These are phyloP conservation scores for Eurosta solidaginis DNA, from an alignment of 1,140 invertebrate species.

Conservation along the genomic window DNA sequence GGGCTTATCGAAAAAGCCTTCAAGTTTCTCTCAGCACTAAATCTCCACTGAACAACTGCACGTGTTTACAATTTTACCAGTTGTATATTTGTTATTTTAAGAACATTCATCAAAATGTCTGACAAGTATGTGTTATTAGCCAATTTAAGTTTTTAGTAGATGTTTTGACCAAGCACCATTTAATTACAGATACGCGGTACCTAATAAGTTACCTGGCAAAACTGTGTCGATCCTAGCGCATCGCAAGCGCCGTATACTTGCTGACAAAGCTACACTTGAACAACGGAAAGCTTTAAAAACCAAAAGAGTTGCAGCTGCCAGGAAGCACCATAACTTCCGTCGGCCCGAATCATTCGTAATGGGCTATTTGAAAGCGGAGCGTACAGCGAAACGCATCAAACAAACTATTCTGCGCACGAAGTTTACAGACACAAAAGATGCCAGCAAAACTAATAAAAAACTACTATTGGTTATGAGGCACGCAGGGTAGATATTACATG, in stretches of 20 bases:
- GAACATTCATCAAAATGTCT: slow-evolving; percentile 40
- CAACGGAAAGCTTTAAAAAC: slow-evolving; percentile 47
- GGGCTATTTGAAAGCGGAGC: slow-evolving; percentile 53
- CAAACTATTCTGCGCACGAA: slow-evolving; percentile 49
- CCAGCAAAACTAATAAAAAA: slow-evolving; percentile 45
- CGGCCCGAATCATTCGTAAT: slow-evolving; percentile 58
- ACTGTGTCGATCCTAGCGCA: slow-evolving; percentile 55
- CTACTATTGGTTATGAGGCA: slow-evolving; percentile 55
- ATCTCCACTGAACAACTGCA: background rate
- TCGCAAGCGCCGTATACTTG: slow-evolving; percentile 52
- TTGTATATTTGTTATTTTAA: background rate
- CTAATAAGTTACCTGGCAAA: slow-evolving; percentile 58
- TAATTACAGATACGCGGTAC: slow-evolving; percentile 51
- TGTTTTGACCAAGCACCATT: too few species aligned
- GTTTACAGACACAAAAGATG: slow-evolving; percentile 39
- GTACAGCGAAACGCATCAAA: slow-evolving; percentile 51
- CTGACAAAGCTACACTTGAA: slow-evolving; percentile 51
- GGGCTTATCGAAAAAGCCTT: too few species aligned
- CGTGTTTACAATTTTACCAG: background rate
- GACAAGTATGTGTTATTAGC: slow-evolving; percentile 44
- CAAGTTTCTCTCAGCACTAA: too few species aligned
- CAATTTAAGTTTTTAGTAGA: background rate
- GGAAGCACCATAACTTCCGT: slow-evolving; percentile 49
- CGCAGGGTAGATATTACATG: slow-evolving; percentile 38
- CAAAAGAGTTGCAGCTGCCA: slow-evolving; percentile 38